Percentiles rank a stretch among this genome's conserved stretches.
Conservation (phyloP, 2,888 invertebrate species). For the Carpatolechia fugitivella region DNA sequence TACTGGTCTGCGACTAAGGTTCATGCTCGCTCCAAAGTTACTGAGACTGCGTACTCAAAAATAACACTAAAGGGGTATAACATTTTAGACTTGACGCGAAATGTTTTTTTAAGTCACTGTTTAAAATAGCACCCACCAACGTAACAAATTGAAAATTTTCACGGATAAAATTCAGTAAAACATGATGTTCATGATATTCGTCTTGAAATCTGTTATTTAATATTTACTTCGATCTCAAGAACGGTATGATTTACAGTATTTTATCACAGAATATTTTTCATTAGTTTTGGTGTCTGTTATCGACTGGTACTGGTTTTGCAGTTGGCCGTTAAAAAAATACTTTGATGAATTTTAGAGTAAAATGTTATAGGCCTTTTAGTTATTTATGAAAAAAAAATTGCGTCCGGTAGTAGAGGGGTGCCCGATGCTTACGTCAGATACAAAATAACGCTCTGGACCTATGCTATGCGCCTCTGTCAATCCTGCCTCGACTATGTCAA, state of each 20-base stretch:
- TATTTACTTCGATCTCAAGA: too few species aligned
- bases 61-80: background rate
- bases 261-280: background rate
- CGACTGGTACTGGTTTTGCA: background rate
- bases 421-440: slow-evolving; percentile 40
- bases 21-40: background rate
- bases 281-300: background rate
- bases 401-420: slow-evolving; percentile 14
- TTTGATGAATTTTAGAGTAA: background rate
- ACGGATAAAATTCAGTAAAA: background rate
- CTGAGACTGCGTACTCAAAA: background rate
- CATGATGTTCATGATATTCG: too few species aligned
- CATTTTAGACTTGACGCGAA: too few species aligned
- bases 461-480: slow-evolving; percentile 38
- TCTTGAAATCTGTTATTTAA: too few species aligned
- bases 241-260: too few species aligned
- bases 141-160: too few species aligned
- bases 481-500: slow-evolving; percentile 50
- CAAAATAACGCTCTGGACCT: slow-evolving; percentile 37
- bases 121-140: too few species aligned
- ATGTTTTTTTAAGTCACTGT: too few species aligned
- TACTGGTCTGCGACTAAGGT: background rate
- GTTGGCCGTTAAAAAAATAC: background rate
- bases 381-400: background rate
- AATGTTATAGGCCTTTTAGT: background rate